A percentile compares a stretch with the other conserved stretches of the same genome.
phyloP scores from a whole-genome alignment of 2,797 vertebrate genomes.

The Halcyon badia region DNA sequence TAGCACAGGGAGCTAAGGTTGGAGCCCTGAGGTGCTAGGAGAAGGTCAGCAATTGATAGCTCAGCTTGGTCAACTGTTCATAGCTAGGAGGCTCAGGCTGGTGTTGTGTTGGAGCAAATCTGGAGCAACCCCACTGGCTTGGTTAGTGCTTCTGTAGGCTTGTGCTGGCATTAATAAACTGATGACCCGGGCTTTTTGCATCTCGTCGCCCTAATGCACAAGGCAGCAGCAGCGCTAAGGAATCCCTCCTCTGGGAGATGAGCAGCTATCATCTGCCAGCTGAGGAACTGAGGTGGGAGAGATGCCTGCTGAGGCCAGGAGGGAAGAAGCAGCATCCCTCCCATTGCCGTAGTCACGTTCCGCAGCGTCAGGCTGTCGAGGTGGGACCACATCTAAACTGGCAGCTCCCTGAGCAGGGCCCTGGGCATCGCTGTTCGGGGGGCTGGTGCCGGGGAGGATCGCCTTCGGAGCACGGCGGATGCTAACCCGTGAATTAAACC shows the following conservation, averaged over 20 bases:
- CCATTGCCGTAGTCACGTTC: rapidly evolving
- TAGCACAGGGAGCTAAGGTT: not conserved
- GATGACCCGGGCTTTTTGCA: not conserved
- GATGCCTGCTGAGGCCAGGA: rapidly evolving
- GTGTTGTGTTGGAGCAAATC: not conserved
- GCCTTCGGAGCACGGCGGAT: not conserved
- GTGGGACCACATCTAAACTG: not conserved
- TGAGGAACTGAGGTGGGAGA: not conserved
- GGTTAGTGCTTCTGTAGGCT: not conserved
- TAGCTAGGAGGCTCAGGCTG: not conserved
- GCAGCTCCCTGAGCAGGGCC: not conserved
- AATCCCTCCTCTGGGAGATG: not conserved
- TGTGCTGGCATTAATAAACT: not conserved
- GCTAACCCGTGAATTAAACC: not conserved
- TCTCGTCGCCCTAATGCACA: not conserved
- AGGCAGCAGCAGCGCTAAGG: not conserved
- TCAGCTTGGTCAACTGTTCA: not conserved
- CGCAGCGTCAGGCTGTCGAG: rapidly evolving
- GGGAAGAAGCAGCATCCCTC: not conserved
- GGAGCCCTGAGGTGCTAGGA: not conserved
- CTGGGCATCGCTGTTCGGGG: not conserved
- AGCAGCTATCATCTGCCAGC: not conserved
- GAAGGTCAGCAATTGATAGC: not conserved
- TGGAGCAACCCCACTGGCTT: not conserved
- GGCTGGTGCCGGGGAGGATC: rapidly evolving